A percentile compares a stretch with the other conserved stretches of the same genome.
phyloP scores from a whole-genome alignment of 2,888 invertebrate species.

The Agrotis segetum region DNA sequence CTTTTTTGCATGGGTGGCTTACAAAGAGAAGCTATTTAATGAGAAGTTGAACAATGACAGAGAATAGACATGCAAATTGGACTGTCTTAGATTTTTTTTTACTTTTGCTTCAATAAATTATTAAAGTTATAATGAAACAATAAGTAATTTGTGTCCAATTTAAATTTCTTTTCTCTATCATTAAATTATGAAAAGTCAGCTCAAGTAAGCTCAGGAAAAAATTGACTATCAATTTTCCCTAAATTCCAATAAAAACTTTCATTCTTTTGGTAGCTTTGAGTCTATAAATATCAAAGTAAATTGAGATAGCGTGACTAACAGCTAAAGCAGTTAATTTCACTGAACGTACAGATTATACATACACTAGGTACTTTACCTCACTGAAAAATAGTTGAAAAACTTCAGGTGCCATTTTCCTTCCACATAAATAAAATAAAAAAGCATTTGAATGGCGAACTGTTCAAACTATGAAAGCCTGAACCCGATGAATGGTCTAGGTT shows the following conservation, averaged over 20 bases:
- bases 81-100: too few species aligned
- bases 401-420: background rate
- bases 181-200: background rate
- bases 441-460: constrained; percentile 4
- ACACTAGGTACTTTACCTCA: background rate
- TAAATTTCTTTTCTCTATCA: background rate
- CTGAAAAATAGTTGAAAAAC: background rate
- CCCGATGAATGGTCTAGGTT: constrained; percentile 36
- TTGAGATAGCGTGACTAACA: background rate
- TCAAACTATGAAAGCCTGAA: constrained; percentile 30
- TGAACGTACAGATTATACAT: background rate
- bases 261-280: background rate
- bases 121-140: background rate
- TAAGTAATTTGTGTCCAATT: background rate
- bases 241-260: background rate
- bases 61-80: background rate
- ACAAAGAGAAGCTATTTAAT: background rate
- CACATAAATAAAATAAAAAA: constrained; percentile 3
- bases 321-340: background rate
- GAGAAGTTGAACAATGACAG: background rate
- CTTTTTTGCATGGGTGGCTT: too few species aligned
- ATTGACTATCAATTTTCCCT: background rate
- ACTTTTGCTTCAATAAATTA: background rate
- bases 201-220: background rate
- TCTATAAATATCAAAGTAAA: background rate